phyloP scores from a whole-genome alignment of 2,113 vertebrate species.

The Oncorhynchus mykiss region DNA sequence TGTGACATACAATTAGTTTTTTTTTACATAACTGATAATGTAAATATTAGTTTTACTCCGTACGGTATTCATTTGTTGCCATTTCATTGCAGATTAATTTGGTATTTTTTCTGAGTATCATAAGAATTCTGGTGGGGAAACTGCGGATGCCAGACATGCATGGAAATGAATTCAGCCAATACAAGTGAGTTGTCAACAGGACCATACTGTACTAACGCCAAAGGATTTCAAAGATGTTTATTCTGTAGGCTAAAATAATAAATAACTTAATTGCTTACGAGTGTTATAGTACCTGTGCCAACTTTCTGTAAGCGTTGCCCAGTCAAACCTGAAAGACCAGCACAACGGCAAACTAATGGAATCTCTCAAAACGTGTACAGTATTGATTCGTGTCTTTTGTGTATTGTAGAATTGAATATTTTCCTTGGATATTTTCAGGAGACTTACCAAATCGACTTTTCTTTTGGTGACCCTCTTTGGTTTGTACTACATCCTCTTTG shows the following conservation, averaged over 20 bases:
- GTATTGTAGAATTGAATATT: neutral
- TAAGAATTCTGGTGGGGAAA: slow-evolving; percentile 71
- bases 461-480: slow-evolving; percentile 93
- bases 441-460: slow-evolving; percentile 89
- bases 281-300: neutral
- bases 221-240: no score
- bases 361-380: neutral
- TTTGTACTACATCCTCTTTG: slow-evolving; percentile 88
- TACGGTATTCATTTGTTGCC: neutral
- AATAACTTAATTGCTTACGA: neutral
- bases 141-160: slow-evolving; percentile 65
- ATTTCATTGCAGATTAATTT: slow-evolving; percentile 63
- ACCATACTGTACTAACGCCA: no score
- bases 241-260: no score
- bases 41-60: no score
- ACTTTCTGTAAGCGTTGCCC: neutral
- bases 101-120: slow-evolving; percentile 72
- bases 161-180: slow-evolving; percentile 70
- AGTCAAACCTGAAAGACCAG: neutral
- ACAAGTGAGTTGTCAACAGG: slow-evolving; percentile 61
- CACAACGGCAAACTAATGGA: neutral
- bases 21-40: no score
- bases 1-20: no score
- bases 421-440: slow-evolving; percentile 65
- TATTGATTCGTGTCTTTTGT: neutral